Conservation (phyloP, 2,113 vertebrate species). For the Aegypius monachus region DNA sequence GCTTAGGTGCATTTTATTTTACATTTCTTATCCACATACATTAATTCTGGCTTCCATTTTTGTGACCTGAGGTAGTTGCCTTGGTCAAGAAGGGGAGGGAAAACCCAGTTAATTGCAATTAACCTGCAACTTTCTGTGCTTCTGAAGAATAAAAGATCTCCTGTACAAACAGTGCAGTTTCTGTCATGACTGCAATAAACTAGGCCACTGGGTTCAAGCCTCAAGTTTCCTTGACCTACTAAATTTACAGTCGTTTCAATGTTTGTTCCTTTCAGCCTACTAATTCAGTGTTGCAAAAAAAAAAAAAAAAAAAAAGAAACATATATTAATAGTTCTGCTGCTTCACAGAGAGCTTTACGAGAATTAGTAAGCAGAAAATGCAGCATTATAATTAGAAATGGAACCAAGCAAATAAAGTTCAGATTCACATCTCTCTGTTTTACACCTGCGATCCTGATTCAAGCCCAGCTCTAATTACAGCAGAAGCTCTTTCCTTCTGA, state of each 20-base stretch:
- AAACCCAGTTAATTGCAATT: background rate
- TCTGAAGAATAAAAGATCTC: conserved; percentile 19
- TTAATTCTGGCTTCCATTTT: background rate
- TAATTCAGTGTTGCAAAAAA: background rate
- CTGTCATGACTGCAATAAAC: conserved; percentile 52
- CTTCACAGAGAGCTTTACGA: background rate
- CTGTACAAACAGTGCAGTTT: conserved; percentile 48
- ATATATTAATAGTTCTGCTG: background rate
- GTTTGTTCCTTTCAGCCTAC: background rate
- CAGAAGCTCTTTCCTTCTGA: background rate
- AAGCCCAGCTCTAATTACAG: background rate
- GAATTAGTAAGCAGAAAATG: background rate
- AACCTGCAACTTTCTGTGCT: background rate
- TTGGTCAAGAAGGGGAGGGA: background rate
- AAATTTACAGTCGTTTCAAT: conserved; percentile 49
- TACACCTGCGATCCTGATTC: background rate
- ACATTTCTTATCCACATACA: background rate
- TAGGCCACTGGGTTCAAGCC: conserved; percentile 26
- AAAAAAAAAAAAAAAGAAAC: background rate
- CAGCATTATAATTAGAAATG: background rate
- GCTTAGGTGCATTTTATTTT: background rate
- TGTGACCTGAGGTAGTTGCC: background rate
- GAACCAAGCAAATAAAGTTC: background rate
- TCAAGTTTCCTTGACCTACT: conserved; percentile 68
- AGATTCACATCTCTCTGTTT: background rate